Percentiles rank a stretch among this genome's conserved stretches.
These are phyloP conservation scores for Neomorphus geoffroyi DNA, from an alignment of 2,797 vertebrate genomes.

Conservation along the genomic window DNA sequence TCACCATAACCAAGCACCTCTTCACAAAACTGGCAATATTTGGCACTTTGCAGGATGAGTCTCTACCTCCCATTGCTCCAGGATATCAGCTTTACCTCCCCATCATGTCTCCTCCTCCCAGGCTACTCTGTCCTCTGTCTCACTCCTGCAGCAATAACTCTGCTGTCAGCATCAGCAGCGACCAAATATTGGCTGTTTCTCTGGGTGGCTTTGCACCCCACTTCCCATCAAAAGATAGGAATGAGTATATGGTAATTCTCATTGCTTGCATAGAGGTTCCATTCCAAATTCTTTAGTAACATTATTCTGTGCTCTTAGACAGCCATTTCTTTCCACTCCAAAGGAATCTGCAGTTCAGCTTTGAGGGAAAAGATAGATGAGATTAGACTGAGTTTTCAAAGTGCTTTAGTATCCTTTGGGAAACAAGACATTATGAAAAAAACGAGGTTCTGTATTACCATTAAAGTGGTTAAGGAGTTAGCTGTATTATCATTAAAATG, in stretches of 20 bases:
- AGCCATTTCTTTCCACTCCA: not conserved
- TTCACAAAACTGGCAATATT: not conserved
- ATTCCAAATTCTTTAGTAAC: not conserved
- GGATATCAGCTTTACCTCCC: not conserved
- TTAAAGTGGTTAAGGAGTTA: slow-evolving; percentile 14
- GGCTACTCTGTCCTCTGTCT: not conserved
- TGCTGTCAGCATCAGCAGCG: fast-evolving
- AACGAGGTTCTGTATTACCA: not conserved
- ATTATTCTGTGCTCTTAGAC: not conserved
- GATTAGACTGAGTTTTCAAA: not conserved
- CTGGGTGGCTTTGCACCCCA: not conserved
- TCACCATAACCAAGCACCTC: not conserved
- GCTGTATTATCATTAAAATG: not conserved
- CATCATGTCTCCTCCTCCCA: not conserved
- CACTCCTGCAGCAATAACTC: not conserved
- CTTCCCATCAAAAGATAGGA: not conserved
- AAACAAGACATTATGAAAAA: not conserved
- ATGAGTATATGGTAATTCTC: not conserved
- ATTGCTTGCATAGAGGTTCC: not conserved
- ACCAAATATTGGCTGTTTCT: not conserved
- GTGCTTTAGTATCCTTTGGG: not conserved
- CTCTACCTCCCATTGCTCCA: not conserved
- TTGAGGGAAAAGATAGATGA: not conserved
- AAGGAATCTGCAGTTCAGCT: not conserved
- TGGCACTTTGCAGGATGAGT: not conserved